phyloP scores from a whole-genome alignment of 2,797 vertebrate genomes.

The Phyllotis vaccarum region DNA sequence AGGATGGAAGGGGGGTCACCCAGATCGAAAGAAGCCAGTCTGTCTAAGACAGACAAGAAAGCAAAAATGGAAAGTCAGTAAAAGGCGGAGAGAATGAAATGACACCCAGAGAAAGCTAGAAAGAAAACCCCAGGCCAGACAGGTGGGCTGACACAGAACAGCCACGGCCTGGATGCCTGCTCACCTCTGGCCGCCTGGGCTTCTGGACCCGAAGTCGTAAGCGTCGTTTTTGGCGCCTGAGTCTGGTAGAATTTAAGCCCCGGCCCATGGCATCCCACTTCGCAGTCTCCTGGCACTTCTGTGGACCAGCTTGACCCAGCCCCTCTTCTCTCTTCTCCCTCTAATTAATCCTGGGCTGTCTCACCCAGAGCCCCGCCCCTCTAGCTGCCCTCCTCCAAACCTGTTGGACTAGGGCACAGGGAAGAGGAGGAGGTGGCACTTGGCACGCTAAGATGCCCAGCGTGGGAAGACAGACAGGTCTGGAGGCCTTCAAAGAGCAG shows the following conservation, averaged over 20 bases:
- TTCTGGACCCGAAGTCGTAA: constrained; percentile 59
- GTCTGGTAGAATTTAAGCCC: constrained; percentile 72
- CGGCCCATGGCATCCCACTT: constrained; percentile 70
- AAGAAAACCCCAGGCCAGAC: not conserved
- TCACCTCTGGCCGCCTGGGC: constrained; percentile 68
- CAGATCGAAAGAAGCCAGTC: not conserved
- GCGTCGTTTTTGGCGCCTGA: constrained; percentile 73
- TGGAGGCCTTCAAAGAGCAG: not conserved
- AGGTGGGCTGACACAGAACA: not conserved
- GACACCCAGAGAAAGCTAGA: not conserved
- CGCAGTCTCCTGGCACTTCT: not conserved
- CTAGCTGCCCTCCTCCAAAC: constrained; percentile 65
- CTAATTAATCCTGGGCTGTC: constrained; percentile 76
- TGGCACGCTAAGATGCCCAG: constrained; percentile 54
- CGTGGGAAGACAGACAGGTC: not conserved
- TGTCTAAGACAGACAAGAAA: not conserved
- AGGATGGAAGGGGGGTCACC: not conserved
- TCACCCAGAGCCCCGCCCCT: constrained; percentile 17
- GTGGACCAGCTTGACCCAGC: not conserved
- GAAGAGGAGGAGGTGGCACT: not conserved
- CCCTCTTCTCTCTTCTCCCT: constrained; percentile 46
- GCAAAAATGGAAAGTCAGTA: not conserved
- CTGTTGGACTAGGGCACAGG: constrained; percentile 60
- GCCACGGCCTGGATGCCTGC: not conserved
- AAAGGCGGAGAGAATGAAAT: fast-evolving